phyloP scores from a whole-genome alignment of 2,888 invertebrate species.

The Drosophila stalkeri region DNA sequence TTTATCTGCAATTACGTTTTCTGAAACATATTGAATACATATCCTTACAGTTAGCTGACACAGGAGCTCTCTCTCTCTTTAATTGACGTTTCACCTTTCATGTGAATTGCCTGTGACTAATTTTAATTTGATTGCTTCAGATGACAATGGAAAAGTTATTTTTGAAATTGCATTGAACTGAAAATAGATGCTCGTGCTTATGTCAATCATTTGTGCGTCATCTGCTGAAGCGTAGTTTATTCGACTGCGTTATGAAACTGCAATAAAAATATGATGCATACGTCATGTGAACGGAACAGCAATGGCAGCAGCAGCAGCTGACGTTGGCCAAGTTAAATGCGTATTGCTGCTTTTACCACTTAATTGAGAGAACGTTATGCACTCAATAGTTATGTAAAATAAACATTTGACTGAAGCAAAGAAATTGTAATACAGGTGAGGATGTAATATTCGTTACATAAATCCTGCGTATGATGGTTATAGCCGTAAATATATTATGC shows the following conservation, averaged over 20 bases:
- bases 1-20: background rate
- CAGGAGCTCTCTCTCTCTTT: background rate
- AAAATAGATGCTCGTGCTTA: slow-evolving; percentile 31
- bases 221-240: slow-evolving; percentile 1
- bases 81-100: slow-evolving; percentile 14
- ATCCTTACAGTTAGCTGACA: fast-evolving
- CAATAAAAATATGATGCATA: slow-evolving; percentile 28
- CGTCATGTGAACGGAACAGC: slow-evolving; percentile 31
- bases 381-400: background rate
- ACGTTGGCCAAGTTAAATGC: slow-evolving; percentile 6
- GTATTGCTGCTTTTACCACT: background rate
- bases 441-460: background rate
- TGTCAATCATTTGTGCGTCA: slow-evolving; percentile 38
- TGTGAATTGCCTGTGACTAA: background rate
- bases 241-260: slow-evolving; percentile 10
- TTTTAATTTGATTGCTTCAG: slow-evolving; percentile 22
- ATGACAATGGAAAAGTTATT: slow-evolving; percentile 1
- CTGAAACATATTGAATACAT: background rate
- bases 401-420: background rate
- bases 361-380: background rate
- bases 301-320: background rate
- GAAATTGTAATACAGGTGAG: too few relatives aligned
- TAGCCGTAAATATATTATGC: background rate
- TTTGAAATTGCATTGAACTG: slow-evolving; percentile 19
- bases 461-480: background rate